These are phyloP conservation scores for Remorina albescens DNA, from an alignment of 2,797 vertebrate species.

Conservation along the genomic window DNA sequence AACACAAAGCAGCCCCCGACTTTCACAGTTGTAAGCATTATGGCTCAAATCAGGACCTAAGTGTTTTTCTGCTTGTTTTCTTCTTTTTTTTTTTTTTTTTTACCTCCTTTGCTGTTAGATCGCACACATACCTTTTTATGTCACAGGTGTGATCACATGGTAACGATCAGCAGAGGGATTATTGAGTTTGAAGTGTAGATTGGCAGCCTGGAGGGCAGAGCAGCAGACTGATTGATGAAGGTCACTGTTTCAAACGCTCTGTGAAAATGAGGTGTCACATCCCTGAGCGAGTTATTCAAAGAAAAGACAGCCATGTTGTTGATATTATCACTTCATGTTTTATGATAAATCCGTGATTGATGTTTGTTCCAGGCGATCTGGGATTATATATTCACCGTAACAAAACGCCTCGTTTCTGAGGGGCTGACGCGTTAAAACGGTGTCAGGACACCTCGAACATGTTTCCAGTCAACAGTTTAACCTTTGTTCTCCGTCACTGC, in stretches of 20 bases:
- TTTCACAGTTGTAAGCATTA: slow-evolving; percentile 24
- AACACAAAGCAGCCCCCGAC: slow-evolving; percentile 26
- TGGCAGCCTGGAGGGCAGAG: slow-evolving; percentile 25
- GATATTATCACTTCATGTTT: slow-evolving; percentile 10
- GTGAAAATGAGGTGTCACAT: slow-evolving; percentile 24
- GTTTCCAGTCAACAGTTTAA: background rate
- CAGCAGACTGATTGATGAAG: slow-evolving; percentile 21
- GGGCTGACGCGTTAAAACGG: background rate
- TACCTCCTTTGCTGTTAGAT: background rate
- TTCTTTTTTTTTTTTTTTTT: too few species aligned
- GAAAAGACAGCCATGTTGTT: slow-evolving; percentile 9
- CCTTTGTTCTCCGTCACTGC: background rate
- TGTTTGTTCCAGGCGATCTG: background rate
- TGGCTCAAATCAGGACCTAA: slow-evolving; percentile 4
- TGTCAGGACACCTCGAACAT: background rate
- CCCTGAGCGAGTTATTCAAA: slow-evolving; percentile 12
- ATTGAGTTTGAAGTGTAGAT: slow-evolving; percentile 28
- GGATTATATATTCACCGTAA: background rate
- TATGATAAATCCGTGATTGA: slow-evolving; percentile 13
- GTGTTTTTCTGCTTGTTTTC: background rate
- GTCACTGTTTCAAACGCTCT: slow-evolving; percentile 32
- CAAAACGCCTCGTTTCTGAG: background rate
- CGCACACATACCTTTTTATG: slow-evolving; percentile 13
- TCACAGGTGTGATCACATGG: slow-evolving; percentile 47
- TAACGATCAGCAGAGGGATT: slow-evolving; percentile 35